Evolutionary conservation across 2,888 invertebrate species (phyloP).

Genomic region (Chymomyza caudatula): DNA sequence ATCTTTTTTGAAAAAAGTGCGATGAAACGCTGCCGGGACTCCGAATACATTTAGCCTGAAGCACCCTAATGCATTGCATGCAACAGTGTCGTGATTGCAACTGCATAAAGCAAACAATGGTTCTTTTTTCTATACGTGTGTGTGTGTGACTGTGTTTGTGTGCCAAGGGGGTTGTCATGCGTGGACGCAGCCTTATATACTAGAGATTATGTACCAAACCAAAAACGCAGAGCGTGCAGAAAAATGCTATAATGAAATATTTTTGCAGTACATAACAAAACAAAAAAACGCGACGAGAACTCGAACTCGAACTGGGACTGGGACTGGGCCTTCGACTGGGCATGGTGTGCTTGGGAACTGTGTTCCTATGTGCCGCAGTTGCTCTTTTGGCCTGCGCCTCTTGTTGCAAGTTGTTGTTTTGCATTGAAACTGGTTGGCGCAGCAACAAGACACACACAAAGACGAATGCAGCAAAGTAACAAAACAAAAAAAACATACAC

Average conservation of each 20-base stretch:
- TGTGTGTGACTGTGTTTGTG: constrained; percentile 19
- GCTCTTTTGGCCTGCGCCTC: background rate
- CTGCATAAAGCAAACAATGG: constrained; percentile 36
- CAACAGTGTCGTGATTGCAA: constrained; percentile 65
- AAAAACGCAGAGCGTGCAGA: constrained; percentile 20
- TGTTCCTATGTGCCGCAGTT: background rate
- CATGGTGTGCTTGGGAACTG: background rate
- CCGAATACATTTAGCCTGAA: constrained; percentile 11
- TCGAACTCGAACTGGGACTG: background rate
- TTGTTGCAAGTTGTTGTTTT: background rate
- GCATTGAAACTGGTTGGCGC: background rate
- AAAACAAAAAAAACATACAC: constrained; percentile 20
- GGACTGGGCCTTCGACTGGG: background rate
- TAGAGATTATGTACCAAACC: background rate
- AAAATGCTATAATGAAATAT: constrained; percentile 51
- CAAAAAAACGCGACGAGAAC: background rate
- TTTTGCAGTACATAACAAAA: constrained; percentile 28
- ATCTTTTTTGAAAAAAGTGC: background rate
- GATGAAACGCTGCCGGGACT: background rate
- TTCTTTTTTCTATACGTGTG: constrained; percentile 22
- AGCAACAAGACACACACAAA: background rate
- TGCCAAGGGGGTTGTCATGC: constrained; percentile 20
- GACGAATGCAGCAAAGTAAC: constrained; percentile 22
- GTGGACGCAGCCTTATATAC: background rate
- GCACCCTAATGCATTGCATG: constrained; percentile 56